phyloP scores from a whole-genome alignment of 2,113 vertebrate genomes.

The Kryptolebias marmoratus region DNA sequence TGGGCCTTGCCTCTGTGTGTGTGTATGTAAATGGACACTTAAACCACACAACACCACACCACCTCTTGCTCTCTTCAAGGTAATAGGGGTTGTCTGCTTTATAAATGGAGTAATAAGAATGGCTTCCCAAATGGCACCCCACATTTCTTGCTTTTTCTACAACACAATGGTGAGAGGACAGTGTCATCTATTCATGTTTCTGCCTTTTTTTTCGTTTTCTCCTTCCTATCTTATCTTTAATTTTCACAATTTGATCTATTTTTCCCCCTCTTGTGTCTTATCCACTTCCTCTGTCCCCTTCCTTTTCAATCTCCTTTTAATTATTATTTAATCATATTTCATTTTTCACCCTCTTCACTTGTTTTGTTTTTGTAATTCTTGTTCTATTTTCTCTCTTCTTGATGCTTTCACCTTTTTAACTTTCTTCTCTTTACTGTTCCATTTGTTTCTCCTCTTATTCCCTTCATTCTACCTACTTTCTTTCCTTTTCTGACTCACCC shows the following conservation, averaged over 20 bases:
- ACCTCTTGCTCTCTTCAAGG: conserved; percentile 30
- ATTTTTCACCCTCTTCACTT: neutral
- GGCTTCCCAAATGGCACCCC: conserved; percentile 8
- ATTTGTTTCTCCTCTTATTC: too few species aligned
- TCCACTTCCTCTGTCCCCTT: neutral
- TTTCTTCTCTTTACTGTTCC: neutral
- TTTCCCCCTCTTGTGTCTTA: neutral
- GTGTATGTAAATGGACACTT: neutral
- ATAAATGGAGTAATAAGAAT: conserved; percentile 61
- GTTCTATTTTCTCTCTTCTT: neutral
- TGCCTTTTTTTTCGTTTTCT: conserved; percentile 5
- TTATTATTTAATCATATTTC: neutral
- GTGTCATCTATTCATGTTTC: neutral
- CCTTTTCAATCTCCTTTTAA: conserved; percentile 5
- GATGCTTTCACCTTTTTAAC: neutral
- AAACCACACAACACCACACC: conserved; percentile 11
- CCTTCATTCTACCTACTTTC: too few species aligned
- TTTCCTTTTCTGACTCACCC: too few species aligned
- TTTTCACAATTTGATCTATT: neutral
- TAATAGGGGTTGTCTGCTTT: conserved; percentile 61
- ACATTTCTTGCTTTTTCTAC: conserved; percentile 31
- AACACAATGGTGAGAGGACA: conserved; percentile 36
- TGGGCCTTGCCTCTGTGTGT: conserved; percentile 36
- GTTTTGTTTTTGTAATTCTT: neutral
- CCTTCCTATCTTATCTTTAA: conserved; percentile 4